These are phyloP conservation scores for Periophthalmus magnuspinnatus DNA, from an alignment of 2,797 vertebrate species.

Conservation along the genomic window DNA sequence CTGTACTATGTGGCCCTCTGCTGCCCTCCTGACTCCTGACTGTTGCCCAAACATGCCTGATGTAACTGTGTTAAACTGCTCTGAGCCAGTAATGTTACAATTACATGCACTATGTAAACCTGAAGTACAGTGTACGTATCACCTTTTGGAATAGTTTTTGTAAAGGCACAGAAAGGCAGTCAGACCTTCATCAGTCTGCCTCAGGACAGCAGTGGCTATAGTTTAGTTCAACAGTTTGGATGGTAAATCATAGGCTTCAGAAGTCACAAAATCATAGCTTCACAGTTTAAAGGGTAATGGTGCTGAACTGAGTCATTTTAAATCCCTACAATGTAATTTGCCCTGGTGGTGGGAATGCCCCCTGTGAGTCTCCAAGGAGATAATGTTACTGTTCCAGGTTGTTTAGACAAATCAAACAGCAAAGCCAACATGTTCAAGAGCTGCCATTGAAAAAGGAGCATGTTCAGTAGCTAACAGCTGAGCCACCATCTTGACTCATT, in stretches of 20 bases:
- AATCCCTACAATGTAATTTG: no score
- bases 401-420: background rate
- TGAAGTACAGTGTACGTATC: background rate
- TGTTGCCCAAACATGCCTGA: slow-evolving; percentile 49
- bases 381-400: background rate
- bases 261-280: no score
- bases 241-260: no score
- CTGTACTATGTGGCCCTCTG: slow-evolving; percentile 36
- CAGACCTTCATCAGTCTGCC: background rate
- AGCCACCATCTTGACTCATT: background rate
- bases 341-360: no score
- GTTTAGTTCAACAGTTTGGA: no score
- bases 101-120: background rate
- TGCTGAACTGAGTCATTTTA: no score
- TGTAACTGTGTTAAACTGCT: slow-evolving; percentile 48
- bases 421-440: background rate
- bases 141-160: background rate
- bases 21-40: slow-evolving; percentile 47
- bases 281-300: no score
- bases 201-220: no score
- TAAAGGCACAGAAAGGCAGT: background rate
- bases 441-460: background rate
- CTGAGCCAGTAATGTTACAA: slow-evolving; percentile 54
- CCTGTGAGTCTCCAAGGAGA: no score
- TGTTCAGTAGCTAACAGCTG: background rate